These are phyloP conservation scores for Zygothrica quintamaculata DNA, from an alignment of 2,888 invertebrate genomes.

Conservation along the genomic window DNA sequence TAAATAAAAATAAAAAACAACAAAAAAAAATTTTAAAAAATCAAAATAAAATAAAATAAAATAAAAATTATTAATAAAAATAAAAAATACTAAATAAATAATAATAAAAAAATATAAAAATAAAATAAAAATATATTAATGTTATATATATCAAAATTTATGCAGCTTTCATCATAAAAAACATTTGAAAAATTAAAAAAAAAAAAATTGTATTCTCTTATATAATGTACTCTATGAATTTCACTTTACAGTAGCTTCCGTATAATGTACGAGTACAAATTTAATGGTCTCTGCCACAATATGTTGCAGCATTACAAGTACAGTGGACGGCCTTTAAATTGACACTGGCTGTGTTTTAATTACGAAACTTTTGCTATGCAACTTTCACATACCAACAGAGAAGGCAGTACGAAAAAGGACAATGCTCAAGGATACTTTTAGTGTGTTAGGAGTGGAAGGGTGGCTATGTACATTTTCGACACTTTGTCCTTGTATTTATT, in stretches of 20 bases:
- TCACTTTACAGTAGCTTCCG: conserved; percentile 29
- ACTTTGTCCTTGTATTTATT: conserved; percentile 35
- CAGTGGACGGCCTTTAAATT: conserved; percentile 33
- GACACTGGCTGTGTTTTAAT: conserved; percentile 59
- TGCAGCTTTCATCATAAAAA: conserved; percentile 41
- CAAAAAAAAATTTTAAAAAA: too few species aligned
- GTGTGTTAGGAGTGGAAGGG: conserved; percentile 4
- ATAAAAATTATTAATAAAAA: too few species aligned
- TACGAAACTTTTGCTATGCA: conserved; percentile 66
- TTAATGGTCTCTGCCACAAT: conserved; percentile 37
- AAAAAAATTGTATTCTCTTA: conserved; percentile 21
- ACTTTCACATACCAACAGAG: conserved; percentile 51
- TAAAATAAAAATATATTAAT: too few species aligned
- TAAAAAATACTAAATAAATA: too few species aligned
- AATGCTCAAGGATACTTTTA: conserved; percentile 9
- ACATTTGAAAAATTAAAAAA: conserved; percentile 25
- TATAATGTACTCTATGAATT: conserved; percentile 59
- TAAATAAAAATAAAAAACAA: too few species aligned
- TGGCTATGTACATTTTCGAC: conserved; percentile 24
- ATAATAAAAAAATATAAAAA: too few species aligned
- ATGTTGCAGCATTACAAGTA: conserved; percentile 13
- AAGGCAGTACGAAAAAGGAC: conserved; percentile 18
- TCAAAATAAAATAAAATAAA: too few species aligned
- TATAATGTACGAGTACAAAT: conserved; percentile 24
- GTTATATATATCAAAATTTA: conserved; percentile 51